phyloP scores from a whole-genome alignment of 2,888 invertebrate genomes.

The Rhingia campestris region DNA sequence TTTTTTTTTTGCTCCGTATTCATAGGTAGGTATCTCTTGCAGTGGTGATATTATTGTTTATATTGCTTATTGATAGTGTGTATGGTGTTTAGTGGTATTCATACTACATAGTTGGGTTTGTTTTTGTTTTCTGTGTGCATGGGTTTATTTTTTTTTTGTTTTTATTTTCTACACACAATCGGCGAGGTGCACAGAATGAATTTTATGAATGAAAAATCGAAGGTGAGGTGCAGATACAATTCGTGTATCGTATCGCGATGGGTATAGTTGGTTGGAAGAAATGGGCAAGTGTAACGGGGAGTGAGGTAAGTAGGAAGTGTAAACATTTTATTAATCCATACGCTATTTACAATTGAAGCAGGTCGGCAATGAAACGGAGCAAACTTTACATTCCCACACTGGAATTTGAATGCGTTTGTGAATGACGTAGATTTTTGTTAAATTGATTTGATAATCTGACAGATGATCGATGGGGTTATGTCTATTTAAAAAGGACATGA shows the following conservation, averaged over 20 bases:
- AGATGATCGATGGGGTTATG: too few species aligned
- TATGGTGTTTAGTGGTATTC: conserved; percentile 33
- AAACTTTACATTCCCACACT: too few species aligned
- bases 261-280: neutral
- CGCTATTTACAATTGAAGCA: conserved; percentile 45
- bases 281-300: too few species aligned
- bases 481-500: too few species aligned
- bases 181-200: conserved; percentile 24
- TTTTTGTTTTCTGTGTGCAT: conserved; percentile 15
- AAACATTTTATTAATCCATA: conserved; percentile 8
- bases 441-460: too few species aligned
- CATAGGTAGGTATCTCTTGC: conserved; percentile 25
- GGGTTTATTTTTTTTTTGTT: conserved; percentile 27
- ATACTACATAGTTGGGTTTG: conserved; percentile 19
- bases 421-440: too few species aligned
- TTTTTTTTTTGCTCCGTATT: conserved; percentile 4
- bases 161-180: conserved; percentile 45
- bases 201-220: conserved; percentile 72
- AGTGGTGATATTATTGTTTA: conserved; percentile 53
- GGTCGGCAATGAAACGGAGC: conserved; percentile 17
- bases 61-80: conserved; percentile 60
- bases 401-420: too few species aligned
- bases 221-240: conserved; percentile 46
- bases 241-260: conserved; percentile 1
- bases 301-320: conserved; percentile 1